Evolutionary conservation across 2,113 vertebrate genomes (phyloP), one percentile per base, ranked within the genome.

Genomic region (Erythrolamprus reginae): DNA sequence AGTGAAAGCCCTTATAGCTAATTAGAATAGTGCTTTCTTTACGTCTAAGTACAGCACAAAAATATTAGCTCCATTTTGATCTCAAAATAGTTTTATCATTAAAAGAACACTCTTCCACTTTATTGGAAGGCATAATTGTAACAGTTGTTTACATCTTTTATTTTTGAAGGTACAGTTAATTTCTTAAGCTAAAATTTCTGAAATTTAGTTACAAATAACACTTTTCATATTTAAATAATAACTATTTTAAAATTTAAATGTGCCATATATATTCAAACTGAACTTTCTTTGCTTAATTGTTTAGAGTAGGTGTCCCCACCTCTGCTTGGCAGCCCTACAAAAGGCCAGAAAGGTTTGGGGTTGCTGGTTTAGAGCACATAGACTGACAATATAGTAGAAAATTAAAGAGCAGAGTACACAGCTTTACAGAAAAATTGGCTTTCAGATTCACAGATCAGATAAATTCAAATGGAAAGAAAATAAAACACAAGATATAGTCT

Each of bases 291-390:
- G 48, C 15, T 21, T 53, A 52, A 86, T 52, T 17, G 33, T 86
- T 86, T 53, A 53, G 17, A n/a, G n/a, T 9, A 28, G 5, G 28
- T 13, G 28, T 65, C 15, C 4, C 28, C 10, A 65, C 12, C 13
- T 1, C 10, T n/a, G 28, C 4, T 3, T 65, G 28, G 4, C 0
- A 0, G 28, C 58, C 4, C 0, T 1, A 65, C n/a, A 13, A 3
- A 26, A 61, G 58, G 28, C 12, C 12, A 1, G 58, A n/a, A 61
- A 61, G 10, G 4, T 61, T 61, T 12, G 3, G 26, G 10, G 1
- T 10, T 28, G 10, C 4, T 61, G 10, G 12, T 65, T 65, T 65
- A n/a, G 28, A 65, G 28, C 61, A n/a, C 5, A 65, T 48, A 88
- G 56, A 88, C 21, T 58, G 33, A 42, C 86, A 45, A 38, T 28